Base-by-base conservation (phyloP, 2,797 vertebrate genomes). In the Amblyopsis hoosieri region DNA sequence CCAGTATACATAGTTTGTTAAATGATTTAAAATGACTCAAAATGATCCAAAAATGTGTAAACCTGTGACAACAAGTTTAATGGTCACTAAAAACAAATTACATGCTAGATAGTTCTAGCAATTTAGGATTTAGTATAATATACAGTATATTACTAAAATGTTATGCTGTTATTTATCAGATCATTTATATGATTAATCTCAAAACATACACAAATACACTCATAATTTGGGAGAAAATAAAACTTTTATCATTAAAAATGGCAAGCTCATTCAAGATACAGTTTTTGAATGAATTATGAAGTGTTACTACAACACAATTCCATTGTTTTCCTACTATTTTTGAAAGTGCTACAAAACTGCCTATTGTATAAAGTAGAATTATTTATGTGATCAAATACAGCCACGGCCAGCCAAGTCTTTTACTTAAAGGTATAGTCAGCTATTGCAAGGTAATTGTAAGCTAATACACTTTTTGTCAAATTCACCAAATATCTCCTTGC, bases 331-430 rank as follows among this genome's bases (percentile, higher is more conserved):
- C 80, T 77, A 68, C 46, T 80, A 71, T 86, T 87, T 84, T 75
- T 81, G 77, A 78, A 74, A 74, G 86, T 67, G 73, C 83, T 83
- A 78, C 66, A 62, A 79, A 29, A 85, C 89, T 90, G 84, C 86
- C 84, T 58, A 59, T 37, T 51, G 17, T 51, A 47, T 67, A n/a
- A 77, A 57, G 48, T 64, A 62, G 69, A 62, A n/a, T 11, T 62
- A 57, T 54, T 42, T 60, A 59, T 61, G 37, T 68, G 62, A 61
- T 64, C 59, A 33, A 61, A 60, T 54, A 56, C 31, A 48, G 59
- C 29, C 42, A 56, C 50, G 46, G 60, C 23, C 23, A 29, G 23
- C 23, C 23, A 23, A 23, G 23, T 23, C 23, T 29, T 29, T 29
- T 29, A 29, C 23, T 29, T 29, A 29, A 29, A 29, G 23, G 23